Evolutionary conservation across 2,797 vertebrate genomes (phyloP), one percentile per base, ranked within the genome.

Genomic region (Eleutherodactylus coqui): DNA sequence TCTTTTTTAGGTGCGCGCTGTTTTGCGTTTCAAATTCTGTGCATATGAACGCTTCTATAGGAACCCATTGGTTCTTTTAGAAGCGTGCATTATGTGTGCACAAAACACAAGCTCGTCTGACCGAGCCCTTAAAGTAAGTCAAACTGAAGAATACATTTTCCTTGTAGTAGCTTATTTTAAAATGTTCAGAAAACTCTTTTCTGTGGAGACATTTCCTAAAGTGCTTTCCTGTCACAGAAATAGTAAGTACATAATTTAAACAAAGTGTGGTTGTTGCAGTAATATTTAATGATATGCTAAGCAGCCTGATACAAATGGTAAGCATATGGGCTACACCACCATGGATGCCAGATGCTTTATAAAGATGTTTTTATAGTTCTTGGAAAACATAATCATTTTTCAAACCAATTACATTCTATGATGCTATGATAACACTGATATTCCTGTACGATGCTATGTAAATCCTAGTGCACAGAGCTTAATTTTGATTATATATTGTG

Each of bases 341-440:
- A 77, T 77, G 32, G 29, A 77, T 77, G 75, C 47, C 75, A 77
- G 75, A 77, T 53, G 75, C 49, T 77, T 29, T 36, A 36, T 49
- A 77, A 24, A 77, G 8, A 55, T 77, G 49, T 16, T 53, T 77
- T 21, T 53, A 55, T 77, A 55, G 32, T 36, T 14, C 49, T n/a
- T 53, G 3, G 19, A 76, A 76, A 29, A 75, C n/a, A 75, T 29
- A 53, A 76, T 49, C 43, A 75, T 77, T 53, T 77, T 51, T 55
- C 29, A 53, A 55, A 9, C 75, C 36, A 77, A 77, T 77, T n/a
- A 21, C 75, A 34, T 38, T n/a, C 8, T 36, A 51, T 77, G 53
- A n/a, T 55, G 36, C 47, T 55, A 21, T 36, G 32, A 77, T 51
- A 43, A 51, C 45, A 16, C 9, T 32, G 11, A 21, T 76, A 19